phyloP scores from a whole-genome alignment of 2,113 vertebrate species.

The Rhabdornis inornatus region DNA sequence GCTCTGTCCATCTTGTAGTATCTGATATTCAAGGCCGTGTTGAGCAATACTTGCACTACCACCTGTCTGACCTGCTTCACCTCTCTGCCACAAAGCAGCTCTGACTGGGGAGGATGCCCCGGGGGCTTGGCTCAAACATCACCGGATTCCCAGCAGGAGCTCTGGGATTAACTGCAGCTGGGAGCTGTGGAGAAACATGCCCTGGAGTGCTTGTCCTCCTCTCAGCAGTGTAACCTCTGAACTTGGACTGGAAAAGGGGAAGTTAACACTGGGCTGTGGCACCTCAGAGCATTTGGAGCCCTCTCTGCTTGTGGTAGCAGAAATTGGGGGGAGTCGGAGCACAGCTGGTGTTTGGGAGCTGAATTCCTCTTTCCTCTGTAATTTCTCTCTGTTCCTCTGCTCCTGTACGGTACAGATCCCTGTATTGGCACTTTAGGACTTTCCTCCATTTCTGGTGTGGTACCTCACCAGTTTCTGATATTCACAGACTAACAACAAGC shows the following conservation, averaged over 20 bases:
- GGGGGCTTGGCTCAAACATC: background rate
- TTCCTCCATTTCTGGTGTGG: background rate
- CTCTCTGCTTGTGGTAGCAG: background rate
- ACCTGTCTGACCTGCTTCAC: background rate
- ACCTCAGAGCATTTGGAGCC: accelerated
- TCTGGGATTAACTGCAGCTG: background rate
- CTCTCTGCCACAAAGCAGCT: background rate
- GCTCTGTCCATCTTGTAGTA: background rate
- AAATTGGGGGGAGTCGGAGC: accelerated
- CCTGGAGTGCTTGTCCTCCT: background rate
- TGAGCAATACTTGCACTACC: constrained; percentile 8
- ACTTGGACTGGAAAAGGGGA: background rate
- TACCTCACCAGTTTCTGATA: background rate
- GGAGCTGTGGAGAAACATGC: background rate
- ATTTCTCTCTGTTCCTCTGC: background rate
- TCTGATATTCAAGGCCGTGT: background rate
- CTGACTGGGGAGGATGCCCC: background rate
- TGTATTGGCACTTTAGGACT: constrained; percentile 26
- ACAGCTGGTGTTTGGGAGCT: background rate
- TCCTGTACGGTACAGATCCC: background rate
- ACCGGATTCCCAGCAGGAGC: accelerated
- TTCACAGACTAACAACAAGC: background rate
- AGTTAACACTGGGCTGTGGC: accelerated
- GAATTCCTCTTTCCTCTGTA: background rate
- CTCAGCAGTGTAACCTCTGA: background rate